Percentiles rank a stretch among this genome's conserved stretches.
phyloP scores from a whole-genome alignment of 30 jellyfish, hydroid and myxozoan genomes.

The Aurelia aurita region DNA sequence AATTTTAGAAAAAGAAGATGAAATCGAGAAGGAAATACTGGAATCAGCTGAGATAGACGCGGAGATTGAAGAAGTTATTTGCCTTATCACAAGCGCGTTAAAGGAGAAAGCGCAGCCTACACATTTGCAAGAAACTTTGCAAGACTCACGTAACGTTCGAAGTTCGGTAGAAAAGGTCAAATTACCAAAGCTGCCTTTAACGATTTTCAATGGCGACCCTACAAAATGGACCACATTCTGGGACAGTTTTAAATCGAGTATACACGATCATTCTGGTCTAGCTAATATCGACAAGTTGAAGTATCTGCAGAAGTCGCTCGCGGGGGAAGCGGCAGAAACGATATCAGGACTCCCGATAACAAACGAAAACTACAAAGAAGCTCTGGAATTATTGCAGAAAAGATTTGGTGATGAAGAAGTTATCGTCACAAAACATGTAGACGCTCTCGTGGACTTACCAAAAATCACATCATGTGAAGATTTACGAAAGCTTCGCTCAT shows the following conservation, averaged over 20 bases:
- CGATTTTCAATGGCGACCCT: constrained; percentile 28
- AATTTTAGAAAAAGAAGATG: neutral
- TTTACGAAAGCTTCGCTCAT: neutral
- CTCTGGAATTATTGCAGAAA: constrained; percentile 12
- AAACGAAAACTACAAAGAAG: constrained; percentile 16
- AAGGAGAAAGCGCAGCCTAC: neutral
- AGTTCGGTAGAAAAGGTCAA: neutral
- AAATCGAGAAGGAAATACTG: neutral
- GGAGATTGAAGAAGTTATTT: neutral
- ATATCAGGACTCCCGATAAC: constrained; percentile 24
- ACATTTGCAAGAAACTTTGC: neutral
- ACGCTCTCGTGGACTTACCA: constrained; percentile 13
- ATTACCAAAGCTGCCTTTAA: constrained; percentile 2
- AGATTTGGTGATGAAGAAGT: constrained; percentile 24
- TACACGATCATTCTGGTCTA: neutral
- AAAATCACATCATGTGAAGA: neutral
- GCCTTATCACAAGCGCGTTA: neutral
- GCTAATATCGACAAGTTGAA: constrained; percentile 23
- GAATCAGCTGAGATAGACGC: neutral
- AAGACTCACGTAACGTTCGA: neutral
- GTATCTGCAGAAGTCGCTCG: constrained; percentile 20
- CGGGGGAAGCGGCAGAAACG: constrained; percentile 26
- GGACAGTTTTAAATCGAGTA: constrained; percentile 21
- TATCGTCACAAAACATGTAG: neutral
- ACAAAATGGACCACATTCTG: constrained; percentile 27